phyloP scores from a whole-genome alignment of 2,797 vertebrate genomes.

The Percopsis omiscomaycus region DNA sequence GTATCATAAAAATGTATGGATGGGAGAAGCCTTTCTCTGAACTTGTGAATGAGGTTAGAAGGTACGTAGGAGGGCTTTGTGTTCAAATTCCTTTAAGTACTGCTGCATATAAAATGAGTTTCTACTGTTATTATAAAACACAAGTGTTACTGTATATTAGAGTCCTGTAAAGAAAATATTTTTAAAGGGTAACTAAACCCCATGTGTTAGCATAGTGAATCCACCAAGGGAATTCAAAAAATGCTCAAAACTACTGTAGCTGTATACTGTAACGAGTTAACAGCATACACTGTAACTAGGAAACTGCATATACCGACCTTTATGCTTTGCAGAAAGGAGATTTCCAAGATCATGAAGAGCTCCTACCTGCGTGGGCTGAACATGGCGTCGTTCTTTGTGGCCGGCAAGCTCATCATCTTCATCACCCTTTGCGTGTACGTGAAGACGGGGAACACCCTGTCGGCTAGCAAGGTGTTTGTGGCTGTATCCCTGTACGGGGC shows the following conservation, averaged over 20 bases:
- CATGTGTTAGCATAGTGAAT: no score
- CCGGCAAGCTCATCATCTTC: slow-evolving; percentile 91
- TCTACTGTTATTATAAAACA: no score
- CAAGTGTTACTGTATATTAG: no score
- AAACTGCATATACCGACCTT: slow-evolving; percentile 16
- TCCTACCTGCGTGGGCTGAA: slow-evolving; percentile 94
- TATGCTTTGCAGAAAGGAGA: slow-evolving; percentile 82
- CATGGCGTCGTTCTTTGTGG: slow-evolving; percentile 91
- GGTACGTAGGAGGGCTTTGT: slow-evolving; percentile 65
- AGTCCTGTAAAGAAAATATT: no score
- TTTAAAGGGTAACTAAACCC: no score
- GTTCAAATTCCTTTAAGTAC: no score
- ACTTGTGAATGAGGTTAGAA: slow-evolving; percentile 85
- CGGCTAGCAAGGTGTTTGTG: slow-evolving; percentile 88
- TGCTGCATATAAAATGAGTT: no score
- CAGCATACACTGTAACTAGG: not conserved
- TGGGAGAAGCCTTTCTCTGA: slow-evolving; percentile 92
- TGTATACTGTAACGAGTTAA: no score
- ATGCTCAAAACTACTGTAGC: not conserved
- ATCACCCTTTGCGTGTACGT: slow-evolving; percentile 88
- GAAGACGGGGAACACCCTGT: slow-evolving; percentile 83
- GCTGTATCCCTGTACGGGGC: slow-evolving; percentile 86
- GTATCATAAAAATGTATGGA: slow-evolving; percentile 97
- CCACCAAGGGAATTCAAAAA: no score
- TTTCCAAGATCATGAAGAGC: slow-evolving; percentile 89